Evolutionary conservation across 2,113 vertebrate species (phyloP).

Genomic region (Mixornis gularis): DNA sequence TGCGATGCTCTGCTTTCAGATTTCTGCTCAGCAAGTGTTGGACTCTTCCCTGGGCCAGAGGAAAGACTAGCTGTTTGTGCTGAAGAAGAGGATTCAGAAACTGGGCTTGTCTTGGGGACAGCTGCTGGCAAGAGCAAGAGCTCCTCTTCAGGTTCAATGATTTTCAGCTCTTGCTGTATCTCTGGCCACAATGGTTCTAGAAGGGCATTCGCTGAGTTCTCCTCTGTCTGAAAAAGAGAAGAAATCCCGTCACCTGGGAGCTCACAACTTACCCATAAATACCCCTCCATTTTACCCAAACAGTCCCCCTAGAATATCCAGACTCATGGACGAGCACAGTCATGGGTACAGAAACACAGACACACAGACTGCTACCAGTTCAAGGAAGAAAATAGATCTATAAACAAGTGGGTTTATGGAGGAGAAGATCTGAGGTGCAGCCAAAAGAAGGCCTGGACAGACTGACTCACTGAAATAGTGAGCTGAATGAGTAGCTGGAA

Average conservation of each 20-base stretch:
- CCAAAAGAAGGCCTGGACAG: not conserved
- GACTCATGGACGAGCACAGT: not conserved
- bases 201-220: constrained; percentile 20
- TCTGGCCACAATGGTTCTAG: constrained; percentile 75
- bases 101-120: not conserved
- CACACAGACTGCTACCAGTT: not conserved
- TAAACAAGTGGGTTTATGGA: not conserved
- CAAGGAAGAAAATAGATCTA: not conserved
- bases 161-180: constrained; percentile 83
- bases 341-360: not conserved
- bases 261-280: not conserved
- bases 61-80: not conserved
- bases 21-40: not conserved
- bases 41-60: not conserved
- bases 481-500: constrained; percentile 38
- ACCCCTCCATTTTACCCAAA: not conserved
- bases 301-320: not conserved
- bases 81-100: not conserved
- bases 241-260: not conserved
- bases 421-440: not conserved
- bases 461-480: not conserved
- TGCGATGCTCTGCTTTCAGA: constrained; percentile 2
- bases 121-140: constrained; percentile 33
- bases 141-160: constrained; percentile 84
- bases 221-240: constrained; percentile 72